Conservation (phyloP, 2,888 invertebrate species). For the Ernsta delagoae region DNA sequence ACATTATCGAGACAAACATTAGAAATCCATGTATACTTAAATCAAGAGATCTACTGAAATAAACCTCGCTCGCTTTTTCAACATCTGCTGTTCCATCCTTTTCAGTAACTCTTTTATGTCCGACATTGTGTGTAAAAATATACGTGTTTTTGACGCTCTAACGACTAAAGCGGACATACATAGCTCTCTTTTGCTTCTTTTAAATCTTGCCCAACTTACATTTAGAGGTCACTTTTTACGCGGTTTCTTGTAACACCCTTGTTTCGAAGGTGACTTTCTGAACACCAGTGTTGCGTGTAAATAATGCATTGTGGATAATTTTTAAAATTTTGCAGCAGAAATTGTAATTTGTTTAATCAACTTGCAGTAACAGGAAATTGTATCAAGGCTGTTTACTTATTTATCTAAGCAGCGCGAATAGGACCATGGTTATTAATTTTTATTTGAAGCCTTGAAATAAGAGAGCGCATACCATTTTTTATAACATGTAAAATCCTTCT, state of each 20-base stretch:
- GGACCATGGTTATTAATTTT: slow-evolving; percentile 12
- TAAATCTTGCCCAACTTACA: slow-evolving; percentile 34
- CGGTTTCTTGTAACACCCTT: slow-evolving; percentile 20
- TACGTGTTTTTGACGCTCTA: slow-evolving; percentile 59
- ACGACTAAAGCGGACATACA: slow-evolving; percentile 51
- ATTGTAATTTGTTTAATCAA: slow-evolving; percentile 22
- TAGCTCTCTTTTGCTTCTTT: slow-evolving; percentile 46
- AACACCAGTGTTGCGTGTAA: slow-evolving; percentile 16
- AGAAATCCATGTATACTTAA: slow-evolving; percentile 11
- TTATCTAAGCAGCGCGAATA: slow-evolving; percentile 12
- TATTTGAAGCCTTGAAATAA: slow-evolving; percentile 4
- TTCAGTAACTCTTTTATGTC: slow-evolving; percentile 65
- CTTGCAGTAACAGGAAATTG: slow-evolving; percentile 27
- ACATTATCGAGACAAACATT: not conserved
- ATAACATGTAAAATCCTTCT: too few relatives aligned
- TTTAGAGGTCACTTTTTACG: slow-evolving; percentile 29
- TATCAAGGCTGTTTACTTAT: slow-evolving; percentile 27
- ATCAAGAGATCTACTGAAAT: slow-evolving; percentile 34
- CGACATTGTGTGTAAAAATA: slow-evolving; percentile 64
- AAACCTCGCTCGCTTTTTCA: slow-evolving; percentile 36
- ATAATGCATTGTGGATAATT: slow-evolving; percentile 1
- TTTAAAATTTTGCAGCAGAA: slow-evolving; percentile 10
- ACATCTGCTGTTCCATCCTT: slow-evolving; percentile 57
- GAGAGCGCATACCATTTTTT: not conserved
- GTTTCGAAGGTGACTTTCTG: slow-evolving; percentile 23